Conservation (phyloP, 1,140 invertebrate genomes). For the Drosophila malerkotliana region DNA sequence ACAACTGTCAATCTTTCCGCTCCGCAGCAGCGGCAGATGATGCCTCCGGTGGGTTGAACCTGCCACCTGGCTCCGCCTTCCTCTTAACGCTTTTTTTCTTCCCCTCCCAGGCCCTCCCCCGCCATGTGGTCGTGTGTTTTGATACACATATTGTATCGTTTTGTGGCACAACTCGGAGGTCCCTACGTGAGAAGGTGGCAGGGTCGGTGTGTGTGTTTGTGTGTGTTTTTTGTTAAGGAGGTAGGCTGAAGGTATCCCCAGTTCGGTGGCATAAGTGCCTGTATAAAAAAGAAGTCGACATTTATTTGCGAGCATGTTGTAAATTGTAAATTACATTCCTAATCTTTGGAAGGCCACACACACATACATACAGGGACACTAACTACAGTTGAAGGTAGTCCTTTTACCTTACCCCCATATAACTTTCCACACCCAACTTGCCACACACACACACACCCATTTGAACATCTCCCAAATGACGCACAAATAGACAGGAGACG, state of each 20-base stretch:
- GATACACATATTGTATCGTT: constrained; percentile 81
- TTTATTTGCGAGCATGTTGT: constrained; percentile 83
- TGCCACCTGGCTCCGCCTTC: constrained; percentile 4
- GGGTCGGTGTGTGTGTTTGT: constrained; percentile 13
- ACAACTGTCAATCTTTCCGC: constrained; percentile 77
- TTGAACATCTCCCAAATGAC: constrained; percentile 38
- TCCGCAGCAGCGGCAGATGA: constrained; percentile 50
- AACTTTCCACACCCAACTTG: constrained; percentile 6
- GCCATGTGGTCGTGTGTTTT: constrained; percentile 72
- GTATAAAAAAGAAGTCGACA: constrained; percentile 82
- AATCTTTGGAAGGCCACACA: constrained; percentile 65
- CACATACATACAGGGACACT: constrained; percentile 28
- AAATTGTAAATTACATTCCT: constrained; percentile 83
- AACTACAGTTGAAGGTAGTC: constrained; percentile 56
- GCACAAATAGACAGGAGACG: constrained; percentile 52
- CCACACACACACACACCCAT: neutral
- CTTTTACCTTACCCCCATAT: neutral
- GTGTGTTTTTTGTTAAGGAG: constrained; percentile 1
- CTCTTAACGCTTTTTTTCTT: neutral
- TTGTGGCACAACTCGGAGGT: constrained; percentile 52
- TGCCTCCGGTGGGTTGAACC: constrained; percentile 33
- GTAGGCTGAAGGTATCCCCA: neutral
- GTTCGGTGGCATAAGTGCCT: constrained; percentile 68
- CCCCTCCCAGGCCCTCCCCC: neutral
- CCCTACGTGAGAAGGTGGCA: constrained; percentile 32